These are phyloP conservation scores for Syrmaticus mikado DNA, from an alignment of 2,113 vertebrate species.

Conservation along the genomic window DNA sequence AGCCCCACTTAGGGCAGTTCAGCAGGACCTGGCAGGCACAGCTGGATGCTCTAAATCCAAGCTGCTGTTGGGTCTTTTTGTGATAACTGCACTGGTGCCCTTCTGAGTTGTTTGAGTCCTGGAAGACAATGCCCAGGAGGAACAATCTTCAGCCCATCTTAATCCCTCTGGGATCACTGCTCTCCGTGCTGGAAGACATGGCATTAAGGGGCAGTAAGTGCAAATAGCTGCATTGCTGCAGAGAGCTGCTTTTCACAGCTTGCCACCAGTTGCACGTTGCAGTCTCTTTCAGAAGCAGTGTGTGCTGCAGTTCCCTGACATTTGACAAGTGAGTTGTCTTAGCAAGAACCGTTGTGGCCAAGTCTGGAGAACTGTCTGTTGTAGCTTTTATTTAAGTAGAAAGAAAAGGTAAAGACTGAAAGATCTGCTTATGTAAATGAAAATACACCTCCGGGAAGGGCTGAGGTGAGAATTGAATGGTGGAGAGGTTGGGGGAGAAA, in stretches of 20 bases:
- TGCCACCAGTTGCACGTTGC: background rate
- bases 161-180: background rate
- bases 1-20: background rate
- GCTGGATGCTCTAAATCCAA: background rate
- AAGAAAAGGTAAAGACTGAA: background rate
- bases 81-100: background rate
- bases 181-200: background rate
- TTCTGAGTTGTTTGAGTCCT: background rate
- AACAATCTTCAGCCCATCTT: background rate
- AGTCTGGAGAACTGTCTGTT: background rate
- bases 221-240: background rate
- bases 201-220: background rate
- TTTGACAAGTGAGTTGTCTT: background rate
- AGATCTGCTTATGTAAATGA: background rate
- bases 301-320: background rate
- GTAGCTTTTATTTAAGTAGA: background rate
- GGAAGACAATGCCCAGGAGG: background rate
- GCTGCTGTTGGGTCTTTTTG: background rate
- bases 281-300: background rate
- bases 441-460: background rate
- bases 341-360: background rate
- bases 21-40: background rate
- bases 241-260: background rate
- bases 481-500: background rate
- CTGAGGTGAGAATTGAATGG: background rate